A percentile compares a stretch with the other conserved stretches of the same genome.
These are phyloP conservation scores for Clavelina lepadiformis DNA, from an alignment of 23 tunicate genomes.

Conservation along the genomic window DNA sequence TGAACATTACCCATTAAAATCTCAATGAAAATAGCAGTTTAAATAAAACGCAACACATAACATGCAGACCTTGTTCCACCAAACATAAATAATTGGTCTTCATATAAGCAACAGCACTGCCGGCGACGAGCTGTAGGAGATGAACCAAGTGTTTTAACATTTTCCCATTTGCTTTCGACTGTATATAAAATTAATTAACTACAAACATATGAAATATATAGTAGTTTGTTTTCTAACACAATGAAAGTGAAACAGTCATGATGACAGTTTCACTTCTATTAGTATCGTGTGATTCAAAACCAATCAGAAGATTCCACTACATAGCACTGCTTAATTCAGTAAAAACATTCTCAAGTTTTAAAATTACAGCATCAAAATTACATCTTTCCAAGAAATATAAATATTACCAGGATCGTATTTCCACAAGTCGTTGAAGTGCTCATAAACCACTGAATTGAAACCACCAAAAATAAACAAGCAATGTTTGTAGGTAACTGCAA, in stretches of 20 bases:
- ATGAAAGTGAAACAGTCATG: background rate
- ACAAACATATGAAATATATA: background rate
- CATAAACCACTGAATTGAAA: constrained; percentile 17
- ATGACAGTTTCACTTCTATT: too few species aligned
- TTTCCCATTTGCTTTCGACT: constrained; percentile 24
- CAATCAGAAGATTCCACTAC: too few species aligned
- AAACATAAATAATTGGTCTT: constrained; percentile 36
- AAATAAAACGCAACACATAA: background rate
- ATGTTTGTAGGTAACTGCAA: constrained; percentile 25
- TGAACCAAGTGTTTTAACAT: constrained; percentile 16
- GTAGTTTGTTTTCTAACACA: background rate
- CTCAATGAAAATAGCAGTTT: background rate
- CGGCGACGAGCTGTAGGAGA: constrained; percentile 38
- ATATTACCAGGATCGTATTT: constrained; percentile 41
- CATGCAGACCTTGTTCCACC: constrained; percentile 47
- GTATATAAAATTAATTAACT: background rate
- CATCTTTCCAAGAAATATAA: background rate
- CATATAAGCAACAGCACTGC: constrained; percentile 42
- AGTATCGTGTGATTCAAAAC: too few species aligned
- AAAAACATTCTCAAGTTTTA: too few species aligned
- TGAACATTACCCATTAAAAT: too few species aligned
- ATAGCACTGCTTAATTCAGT: too few species aligned
- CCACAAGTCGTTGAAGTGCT: constrained; percentile 66
- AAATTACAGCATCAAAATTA: too few species aligned
- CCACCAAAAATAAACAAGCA: constrained; percentile 63